Base-by-base conservation (phyloP, 2,113 vertebrate species). In the Prunella fulvescens region DNA sequence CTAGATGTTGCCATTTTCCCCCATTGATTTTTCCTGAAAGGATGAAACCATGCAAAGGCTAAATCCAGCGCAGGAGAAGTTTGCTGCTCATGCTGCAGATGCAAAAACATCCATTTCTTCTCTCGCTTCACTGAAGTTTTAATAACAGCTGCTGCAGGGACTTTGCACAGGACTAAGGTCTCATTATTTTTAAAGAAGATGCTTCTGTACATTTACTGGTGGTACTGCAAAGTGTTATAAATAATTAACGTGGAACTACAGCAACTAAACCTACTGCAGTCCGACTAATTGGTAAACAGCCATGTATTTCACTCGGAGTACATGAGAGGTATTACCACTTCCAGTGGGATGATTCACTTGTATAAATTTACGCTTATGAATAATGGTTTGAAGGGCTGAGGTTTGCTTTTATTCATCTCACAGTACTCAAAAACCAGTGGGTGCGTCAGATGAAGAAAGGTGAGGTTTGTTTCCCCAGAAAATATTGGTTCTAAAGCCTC, bases 251-350 rank as follows among this genome's bases (percentile, higher is more conserved):
- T 25, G 37, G 39, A 71, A 74, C 94, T 78, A 31, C 82, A 44
- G 48, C 0, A 17, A 79, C 66, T 86, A 78, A 90, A 94, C 74
- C 71, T 60, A 19, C 93, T 94, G 85, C 85, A 62, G 80, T 62
- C 67, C 82, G 24, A 9, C 80, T 96, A 97, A 96, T 95, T 92
- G 93, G 93, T 93, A 95, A 96, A 84, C 93, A 88, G 86, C 14
- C 86, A 7, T 31, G 89, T 72, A 61, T 91, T 95, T 95, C 79
- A 39, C 74, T 94, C 1, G 64, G 51, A 83, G 76, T 58, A 16
- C 16, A 7, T 11, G 66, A 90, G 89, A 48, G 66, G 81, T 61
- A 33, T 69, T 77, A 18, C 78, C 48, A 7, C 86, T 70, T 86
- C n/a, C 77, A 33, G 53, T 20, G 61, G 40, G 69, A 61, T 87